Conservation (phyloP, 92 coral and sea anemone species). For the Bergia sp. region DNA sequence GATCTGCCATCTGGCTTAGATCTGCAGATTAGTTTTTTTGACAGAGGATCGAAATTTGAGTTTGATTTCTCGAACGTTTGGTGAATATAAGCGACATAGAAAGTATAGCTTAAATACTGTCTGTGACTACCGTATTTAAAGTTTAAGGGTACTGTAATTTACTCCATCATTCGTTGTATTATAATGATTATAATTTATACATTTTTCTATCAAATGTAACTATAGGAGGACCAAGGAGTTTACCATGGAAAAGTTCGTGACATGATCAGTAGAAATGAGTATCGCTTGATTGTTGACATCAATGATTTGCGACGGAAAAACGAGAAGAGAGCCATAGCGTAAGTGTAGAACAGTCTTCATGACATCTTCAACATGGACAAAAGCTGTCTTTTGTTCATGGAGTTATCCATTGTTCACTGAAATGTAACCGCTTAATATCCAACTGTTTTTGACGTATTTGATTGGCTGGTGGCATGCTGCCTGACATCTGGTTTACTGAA, state of each 20-base stretch:
- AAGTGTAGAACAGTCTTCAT: constrained; percentile 41
- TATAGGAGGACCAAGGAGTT: constrained; percentile 94
- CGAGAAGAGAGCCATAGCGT: constrained; percentile 90
- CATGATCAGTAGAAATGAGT: constrained; percentile 87
- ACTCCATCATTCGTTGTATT: no score
- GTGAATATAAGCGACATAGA: no score
- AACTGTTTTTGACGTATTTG: no score
- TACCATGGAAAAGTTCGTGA: constrained; percentile 95
- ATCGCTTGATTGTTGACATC: constrained; percentile 83
- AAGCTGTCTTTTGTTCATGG: no score
- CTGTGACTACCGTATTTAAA: no score
- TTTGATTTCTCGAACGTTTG: neutral
- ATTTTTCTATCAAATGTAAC: neutral
- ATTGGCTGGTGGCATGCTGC: no score
- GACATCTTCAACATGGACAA: no score
- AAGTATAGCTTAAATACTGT: no score
- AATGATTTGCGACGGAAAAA: constrained; percentile 92
- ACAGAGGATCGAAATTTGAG: neutral
- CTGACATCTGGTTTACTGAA: no score
- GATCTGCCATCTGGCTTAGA: neutral
- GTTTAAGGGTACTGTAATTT: no score
- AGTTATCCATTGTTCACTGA: no score
- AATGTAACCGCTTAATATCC: no score
- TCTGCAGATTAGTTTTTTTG: neutral
- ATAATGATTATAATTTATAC: neutral